Evolutionary conservation across 2,888 invertebrate genomes (phyloP), one percentile per base, ranked within the genome.

Genomic region (Papilio elwesi): DNA sequence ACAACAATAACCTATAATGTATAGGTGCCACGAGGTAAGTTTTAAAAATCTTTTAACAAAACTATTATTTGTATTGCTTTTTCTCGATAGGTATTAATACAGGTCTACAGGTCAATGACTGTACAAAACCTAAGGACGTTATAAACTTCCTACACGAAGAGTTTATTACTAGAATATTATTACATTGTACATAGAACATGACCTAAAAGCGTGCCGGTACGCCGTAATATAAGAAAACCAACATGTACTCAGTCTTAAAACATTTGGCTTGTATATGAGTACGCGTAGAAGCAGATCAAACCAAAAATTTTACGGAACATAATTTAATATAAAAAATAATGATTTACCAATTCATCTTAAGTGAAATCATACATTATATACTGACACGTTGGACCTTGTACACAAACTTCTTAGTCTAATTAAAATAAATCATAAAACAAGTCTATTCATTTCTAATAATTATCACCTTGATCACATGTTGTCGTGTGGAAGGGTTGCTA

Each of bases 181-280:
- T 51, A 66, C 57, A 69, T 49, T 49, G 38, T 68, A 72, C 16
- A 43, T 7, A 55, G 47, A 49, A 48, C 38, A 38, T 68, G 9
- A 59, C 51, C 26, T 26, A 55, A 59, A 13, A 13, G 59, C 7
- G 15, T 38, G 38, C 9, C 13, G 36, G 13, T 57, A 51, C 65
- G 59, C n/a, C 53, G 49, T 48, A 57, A 15, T 55, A 26, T 13
- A 73, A 51, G 65, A 70, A 49, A 71, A 81, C 85, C 87, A 87
- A 88, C 86, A 85, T 83, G 85, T 90, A 88, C 87, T 93, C 93
- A 93, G 93, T 93, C 93, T 93, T 92, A 85, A 89, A 89, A 89
- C 88, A 90, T 93, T 93, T 92, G 93, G 92, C 92, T 91, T 90
- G 87, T 90, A 88, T 86, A 90, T 89, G 89, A 91, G 90, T 88